Conservation (phyloP, 2,113 vertebrate species). For the Silurus asotus region DNA sequence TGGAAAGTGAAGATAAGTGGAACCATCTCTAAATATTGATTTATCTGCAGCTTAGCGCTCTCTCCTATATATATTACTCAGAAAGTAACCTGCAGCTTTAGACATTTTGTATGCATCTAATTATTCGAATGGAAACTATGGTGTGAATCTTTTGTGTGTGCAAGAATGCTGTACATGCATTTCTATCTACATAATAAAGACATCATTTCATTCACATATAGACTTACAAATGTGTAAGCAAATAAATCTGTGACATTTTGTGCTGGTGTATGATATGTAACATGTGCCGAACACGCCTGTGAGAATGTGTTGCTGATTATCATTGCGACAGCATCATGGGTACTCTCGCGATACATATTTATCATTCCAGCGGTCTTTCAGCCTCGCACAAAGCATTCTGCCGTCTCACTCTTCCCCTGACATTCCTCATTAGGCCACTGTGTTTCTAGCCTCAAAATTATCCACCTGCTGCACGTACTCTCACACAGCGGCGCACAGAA, state of each 20-base stretch:
- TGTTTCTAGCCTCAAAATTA: slow-evolving; percentile 29
- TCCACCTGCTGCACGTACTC: slow-evolving; percentile 41
- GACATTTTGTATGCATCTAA: neutral
- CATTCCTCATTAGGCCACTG: slow-evolving; percentile 32
- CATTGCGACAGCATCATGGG: slow-evolving; percentile 41
- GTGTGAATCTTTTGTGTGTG: neutral
- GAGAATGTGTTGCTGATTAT: slow-evolving; percentile 21
- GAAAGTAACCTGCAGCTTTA: slow-evolving; percentile 22
- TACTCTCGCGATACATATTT: slow-evolving; percentile 25
- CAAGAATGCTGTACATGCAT: neutral
- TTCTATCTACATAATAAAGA: neutral
- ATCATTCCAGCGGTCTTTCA: slow-evolving; percentile 41
- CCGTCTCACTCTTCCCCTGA: slow-evolving; percentile 35
- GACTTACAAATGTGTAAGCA: neutral
- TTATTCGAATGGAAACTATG: neutral
- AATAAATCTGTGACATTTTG: slow-evolving; percentile 12
- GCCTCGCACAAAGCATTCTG: slow-evolving; percentile 29
- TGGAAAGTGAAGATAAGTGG: slow-evolving; percentile 27
- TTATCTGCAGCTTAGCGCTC: slow-evolving; percentile 10
- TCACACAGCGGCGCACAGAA: slow-evolving; percentile 24
- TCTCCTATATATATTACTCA: slow-evolving; percentile 8
- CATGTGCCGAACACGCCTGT: neutral
- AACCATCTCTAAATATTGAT: slow-evolving; percentile 39
- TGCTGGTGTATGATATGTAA: neutral
- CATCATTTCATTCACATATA: neutral